Percentiles rank a stretch among this genome's conserved stretches.
These are phyloP conservation scores for Heliconius charithonia DNA, from an alignment of 2,888 invertebrate species.

Conservation along the genomic window DNA sequence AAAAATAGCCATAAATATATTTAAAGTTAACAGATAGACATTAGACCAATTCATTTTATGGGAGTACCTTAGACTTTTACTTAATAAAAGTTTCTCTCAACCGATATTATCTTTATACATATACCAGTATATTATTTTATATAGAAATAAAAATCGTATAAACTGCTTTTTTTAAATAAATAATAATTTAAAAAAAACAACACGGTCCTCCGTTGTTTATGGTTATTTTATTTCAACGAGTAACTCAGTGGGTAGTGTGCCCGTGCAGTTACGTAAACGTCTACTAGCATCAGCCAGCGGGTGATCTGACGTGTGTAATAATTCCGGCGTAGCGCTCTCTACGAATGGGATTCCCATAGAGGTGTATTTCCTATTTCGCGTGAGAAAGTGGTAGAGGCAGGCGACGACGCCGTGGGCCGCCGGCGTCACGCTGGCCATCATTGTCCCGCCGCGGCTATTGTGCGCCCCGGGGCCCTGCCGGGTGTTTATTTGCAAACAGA, in stretches of 20 bases:
- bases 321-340: slow-evolving; percentile 36
- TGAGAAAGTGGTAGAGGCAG: slow-evolving; percentile 63
- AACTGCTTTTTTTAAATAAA: not conserved
- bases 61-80: not conserved
- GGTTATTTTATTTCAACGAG: slow-evolving; percentile 33
- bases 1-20: not conserved
- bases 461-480: slow-evolving; percentile 59
- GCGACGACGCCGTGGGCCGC: slow-evolving; percentile 55
- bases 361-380: slow-evolving; percentile 67
- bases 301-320: slow-evolving; percentile 40
- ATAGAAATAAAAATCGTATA: not conserved
- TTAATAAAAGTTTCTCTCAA: not conserved
- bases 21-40: not conserved
- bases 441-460: slow-evolving; percentile 56
- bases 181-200: not conserved
- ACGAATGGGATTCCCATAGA: slow-evolving; percentile 55
- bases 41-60: not conserved
- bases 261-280: slow-evolving; percentile 35
- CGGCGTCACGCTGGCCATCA: slow-evolving; percentile 68
- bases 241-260: slow-evolving; percentile 41
- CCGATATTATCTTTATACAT: not conserved
- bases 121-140: not conserved
- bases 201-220: slow-evolving; percentile 1
- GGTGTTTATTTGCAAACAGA: slow-evolving; percentile 83
- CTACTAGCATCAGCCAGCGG: slow-evolving; percentile 42